These are phyloP conservation scores for Drosophila mimica DNA, from an alignment of 2,888 invertebrate species.

Conservation along the genomic window DNA sequence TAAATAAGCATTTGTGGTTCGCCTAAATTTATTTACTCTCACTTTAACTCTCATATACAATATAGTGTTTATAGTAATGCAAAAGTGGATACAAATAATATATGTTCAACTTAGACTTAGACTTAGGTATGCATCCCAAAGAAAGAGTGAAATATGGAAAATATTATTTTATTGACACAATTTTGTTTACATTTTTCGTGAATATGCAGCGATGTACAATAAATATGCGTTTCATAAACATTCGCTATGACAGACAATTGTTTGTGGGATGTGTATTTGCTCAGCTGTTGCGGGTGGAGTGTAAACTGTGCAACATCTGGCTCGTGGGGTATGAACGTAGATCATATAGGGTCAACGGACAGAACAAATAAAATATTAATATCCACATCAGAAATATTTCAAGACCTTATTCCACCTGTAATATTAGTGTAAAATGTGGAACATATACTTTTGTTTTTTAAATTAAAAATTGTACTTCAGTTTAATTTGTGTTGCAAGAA, in stretches of 20 bases:
- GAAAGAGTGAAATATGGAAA: constrained; percentile 67
- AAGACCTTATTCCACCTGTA: neutral
- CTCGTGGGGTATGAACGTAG: neutral
- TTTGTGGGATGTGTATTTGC: constrained; percentile 37
- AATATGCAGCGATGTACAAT: constrained; percentile 73
- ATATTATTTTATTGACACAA: constrained; percentile 75
- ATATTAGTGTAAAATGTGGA: no score
- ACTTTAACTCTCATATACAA: neutral
- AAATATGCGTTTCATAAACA: constrained; percentile 65
- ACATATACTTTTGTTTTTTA: no score
- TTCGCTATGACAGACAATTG: constrained; percentile 40
- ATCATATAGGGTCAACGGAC: constrained; percentile 2
- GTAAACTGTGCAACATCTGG: constrained; percentile 33
- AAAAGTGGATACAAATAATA: neutral
- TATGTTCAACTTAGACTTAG: neutral
- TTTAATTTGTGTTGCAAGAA: neutral
- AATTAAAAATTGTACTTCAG: neutral
- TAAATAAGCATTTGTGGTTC: neutral
- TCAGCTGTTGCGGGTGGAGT: constrained; percentile 29
- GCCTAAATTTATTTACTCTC: neutral
- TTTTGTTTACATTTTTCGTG: constrained; percentile 75
- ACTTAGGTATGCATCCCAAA: constrained; percentile 1
- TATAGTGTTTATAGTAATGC: neutral
- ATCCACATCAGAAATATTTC: neutral
- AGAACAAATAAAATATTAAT: constrained; percentile 7